A percentile compares a stretch with the other conserved stretches of the same genome.
Evolutionary conservation across 2,113 vertebrate genomes (phyloP).

Genomic region (Esox niger): DNA sequence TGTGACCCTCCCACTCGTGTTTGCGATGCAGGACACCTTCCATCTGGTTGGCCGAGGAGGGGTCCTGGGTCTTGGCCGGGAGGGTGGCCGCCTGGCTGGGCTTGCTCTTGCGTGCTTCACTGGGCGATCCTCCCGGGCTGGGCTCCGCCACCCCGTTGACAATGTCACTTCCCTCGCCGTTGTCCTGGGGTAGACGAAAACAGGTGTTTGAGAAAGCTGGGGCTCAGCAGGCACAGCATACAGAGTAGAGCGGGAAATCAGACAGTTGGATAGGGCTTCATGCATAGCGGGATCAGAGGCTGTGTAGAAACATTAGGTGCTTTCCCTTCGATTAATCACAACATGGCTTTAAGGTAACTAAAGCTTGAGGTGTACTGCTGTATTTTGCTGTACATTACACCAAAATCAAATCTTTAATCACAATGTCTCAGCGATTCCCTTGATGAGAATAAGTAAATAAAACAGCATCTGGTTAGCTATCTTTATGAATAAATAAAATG

Average conservation of each 20-base stretch:
- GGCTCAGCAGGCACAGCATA: neutral
- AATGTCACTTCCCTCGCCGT: slow-evolving; percentile 77
- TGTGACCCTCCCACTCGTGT: slow-evolving; percentile 95
- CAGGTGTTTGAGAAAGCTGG: neutral
- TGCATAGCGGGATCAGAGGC: slow-evolving; percentile 47
- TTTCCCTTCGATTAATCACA: neutral
- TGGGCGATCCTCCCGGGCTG: slow-evolving; percentile 87
- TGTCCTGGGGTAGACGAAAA: slow-evolving; percentile 70
- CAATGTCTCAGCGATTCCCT: neutral
- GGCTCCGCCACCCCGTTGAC: slow-evolving; percentile 91
- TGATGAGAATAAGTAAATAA: neutral
- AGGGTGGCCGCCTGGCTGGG: slow-evolving; percentile 86
- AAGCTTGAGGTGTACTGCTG: too few relatives aligned
- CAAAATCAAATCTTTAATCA: neutral
- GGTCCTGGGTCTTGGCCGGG: slow-evolving; percentile 86
- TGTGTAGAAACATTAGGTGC: slow-evolving; percentile 10
- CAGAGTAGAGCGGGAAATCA: slow-evolving; percentile 34
- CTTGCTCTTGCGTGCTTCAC: slow-evolving; percentile 81
- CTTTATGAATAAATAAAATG: neutral
- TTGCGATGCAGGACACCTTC: slow-evolving; percentile 94
- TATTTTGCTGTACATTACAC: neutral
- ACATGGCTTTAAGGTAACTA: neutral
- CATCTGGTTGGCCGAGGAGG: slow-evolving; percentile 78
- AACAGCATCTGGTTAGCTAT: neutral
- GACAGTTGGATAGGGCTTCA: slow-evolving; percentile 36